phyloP scores from a whole-genome alignment of 2,888 invertebrate genomes.

The Pediacus dermestoides region DNA sequence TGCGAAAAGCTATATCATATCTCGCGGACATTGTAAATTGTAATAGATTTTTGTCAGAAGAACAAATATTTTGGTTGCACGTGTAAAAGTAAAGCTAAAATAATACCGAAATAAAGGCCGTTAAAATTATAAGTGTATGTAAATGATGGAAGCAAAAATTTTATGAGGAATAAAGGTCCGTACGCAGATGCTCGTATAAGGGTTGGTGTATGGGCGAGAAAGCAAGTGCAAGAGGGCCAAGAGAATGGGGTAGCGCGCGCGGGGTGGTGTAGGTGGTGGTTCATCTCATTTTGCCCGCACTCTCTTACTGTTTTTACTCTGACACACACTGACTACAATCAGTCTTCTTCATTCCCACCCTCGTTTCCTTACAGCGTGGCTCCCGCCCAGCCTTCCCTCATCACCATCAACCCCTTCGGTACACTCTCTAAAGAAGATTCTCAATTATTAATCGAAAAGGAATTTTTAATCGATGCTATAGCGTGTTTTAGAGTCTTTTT shows the following conservation, averaged over 20 bases:
- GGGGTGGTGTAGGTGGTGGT: too few species aligned
- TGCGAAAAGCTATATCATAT: too few species aligned
- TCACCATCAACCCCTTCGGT: slow-evolving; percentile 45
- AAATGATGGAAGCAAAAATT: slow-evolving; percentile 32
- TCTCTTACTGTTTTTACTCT: slow-evolving; percentile 54
- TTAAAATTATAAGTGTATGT: too few species aligned
- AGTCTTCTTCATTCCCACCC: slow-evolving; percentile 44
- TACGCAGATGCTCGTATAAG: slow-evolving; percentile 35
- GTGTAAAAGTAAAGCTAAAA: too few species aligned
- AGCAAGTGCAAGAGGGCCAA: too few species aligned
- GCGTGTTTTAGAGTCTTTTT: slow-evolving; percentile 41
- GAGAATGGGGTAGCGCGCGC: too few species aligned
- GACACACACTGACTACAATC: slow-evolving; percentile 49
- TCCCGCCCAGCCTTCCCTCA: slow-evolving; percentile 38
- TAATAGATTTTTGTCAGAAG: too few species aligned
- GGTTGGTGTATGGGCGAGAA: too few species aligned
- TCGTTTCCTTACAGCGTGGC: slow-evolving; percentile 29
- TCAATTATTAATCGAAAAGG: slow-evolving; percentile 49
- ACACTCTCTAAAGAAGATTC: slow-evolving; percentile 47
- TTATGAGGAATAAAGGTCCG: slow-evolving; percentile 36
- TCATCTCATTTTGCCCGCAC: slow-evolving; percentile 64
- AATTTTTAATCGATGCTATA: slow-evolving; percentile 49
- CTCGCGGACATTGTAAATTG: too few species aligned
- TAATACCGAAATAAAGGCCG: too few species aligned
- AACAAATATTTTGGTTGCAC: too few species aligned